phyloP scores from a whole-genome alignment of 2,797 vertebrate species.

The Vespertilio murinus region DNA sequence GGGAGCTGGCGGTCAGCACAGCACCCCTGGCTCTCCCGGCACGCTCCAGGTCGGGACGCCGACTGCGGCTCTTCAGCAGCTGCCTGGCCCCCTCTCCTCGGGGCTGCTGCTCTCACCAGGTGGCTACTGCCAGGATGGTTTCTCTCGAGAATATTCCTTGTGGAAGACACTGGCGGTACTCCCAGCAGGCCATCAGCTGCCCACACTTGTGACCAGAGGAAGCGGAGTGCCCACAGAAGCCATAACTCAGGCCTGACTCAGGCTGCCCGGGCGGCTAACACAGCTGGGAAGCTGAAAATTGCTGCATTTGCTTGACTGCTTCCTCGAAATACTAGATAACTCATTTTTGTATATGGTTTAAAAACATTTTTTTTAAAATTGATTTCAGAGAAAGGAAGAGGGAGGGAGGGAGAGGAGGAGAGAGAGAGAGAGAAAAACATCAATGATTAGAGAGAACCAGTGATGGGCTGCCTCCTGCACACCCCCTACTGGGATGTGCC shows the following conservation, averaged over 20 bases:
- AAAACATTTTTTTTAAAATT: too few relatives aligned
- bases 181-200: neutral
- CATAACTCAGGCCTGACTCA: slow-evolving; percentile 12
- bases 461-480: too few relatives aligned
- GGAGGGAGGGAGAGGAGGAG: too few relatives aligned
- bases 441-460: too few relatives aligned
- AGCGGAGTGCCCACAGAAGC: slow-evolving; percentile 31
- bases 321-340: neutral
- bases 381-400: too few relatives aligned
- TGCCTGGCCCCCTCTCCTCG: neutral
- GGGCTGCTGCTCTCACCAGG: neutral
- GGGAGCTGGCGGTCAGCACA: neutral
- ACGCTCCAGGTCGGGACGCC: neutral
- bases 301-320: neutral
- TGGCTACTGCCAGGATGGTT: slow-evolving; percentile 7
- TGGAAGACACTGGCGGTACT: neutral
- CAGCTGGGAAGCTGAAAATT: neutral
- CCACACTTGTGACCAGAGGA: slow-evolving; percentile 57
- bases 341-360: neutral
- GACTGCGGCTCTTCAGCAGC: slow-evolving; percentile 1
- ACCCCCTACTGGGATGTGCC: too few relatives aligned
- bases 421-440: too few relatives aligned
- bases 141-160: slow-evolving; percentile 12
- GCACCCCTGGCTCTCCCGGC: neutral
- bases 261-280: neutral